phyloP scores from a whole-genome alignment of 2,888 invertebrate genomes.

The Apamea anceps region DNA sequence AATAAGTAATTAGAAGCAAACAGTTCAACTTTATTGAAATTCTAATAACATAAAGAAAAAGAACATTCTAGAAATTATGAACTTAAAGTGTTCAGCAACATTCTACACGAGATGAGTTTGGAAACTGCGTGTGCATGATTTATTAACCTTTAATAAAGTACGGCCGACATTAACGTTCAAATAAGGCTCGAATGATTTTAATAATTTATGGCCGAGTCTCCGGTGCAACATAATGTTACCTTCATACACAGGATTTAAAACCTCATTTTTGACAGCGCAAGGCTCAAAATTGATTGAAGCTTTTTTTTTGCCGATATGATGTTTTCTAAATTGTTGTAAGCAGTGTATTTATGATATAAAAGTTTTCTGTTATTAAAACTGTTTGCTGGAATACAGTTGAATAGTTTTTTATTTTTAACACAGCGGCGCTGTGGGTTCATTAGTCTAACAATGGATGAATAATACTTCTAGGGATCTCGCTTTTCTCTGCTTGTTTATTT shows the following conservation, averaged over 20 bases:
- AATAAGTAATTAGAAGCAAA: neutral
- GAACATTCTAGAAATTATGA: slow-evolving; percentile 31
- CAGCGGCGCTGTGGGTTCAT: slow-evolving; percentile 29
- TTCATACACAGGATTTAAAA: neutral
- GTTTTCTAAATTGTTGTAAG: neutral
- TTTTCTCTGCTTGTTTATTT: neutral
- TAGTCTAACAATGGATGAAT: slow-evolving; percentile 8
- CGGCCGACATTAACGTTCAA: slow-evolving; percentile 59
- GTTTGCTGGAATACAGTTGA: slow-evolving; percentile 38
- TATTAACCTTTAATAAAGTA: slow-evolving; percentile 69
- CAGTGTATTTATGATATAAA: no score
- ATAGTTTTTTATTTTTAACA: slow-evolving; percentile 36
- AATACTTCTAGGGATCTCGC: neutral
- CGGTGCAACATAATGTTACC: neutral
- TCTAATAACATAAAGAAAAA: slow-evolving; percentile 17
- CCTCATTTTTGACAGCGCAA: accelerated
- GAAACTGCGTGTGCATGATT: slow-evolving; percentile 58
- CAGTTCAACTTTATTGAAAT: slow-evolving; percentile 27
- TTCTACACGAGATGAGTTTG: slow-evolving; percentile 36
- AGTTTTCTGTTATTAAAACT: slow-evolving; percentile 51
- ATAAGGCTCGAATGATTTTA: slow-evolving; percentile 64
- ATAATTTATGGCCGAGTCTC: slow-evolving; percentile 57
- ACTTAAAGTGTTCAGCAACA: slow-evolving; percentile 22
- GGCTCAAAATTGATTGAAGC: neutral
- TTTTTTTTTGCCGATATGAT: neutral